A percentile compares a stretch with the other conserved stretches of the same genome.
These are phyloP conservation scores for Hypselothyrea guttata DNA, from an alignment of 2,888 invertebrate species.

Conservation along the genomic window DNA sequence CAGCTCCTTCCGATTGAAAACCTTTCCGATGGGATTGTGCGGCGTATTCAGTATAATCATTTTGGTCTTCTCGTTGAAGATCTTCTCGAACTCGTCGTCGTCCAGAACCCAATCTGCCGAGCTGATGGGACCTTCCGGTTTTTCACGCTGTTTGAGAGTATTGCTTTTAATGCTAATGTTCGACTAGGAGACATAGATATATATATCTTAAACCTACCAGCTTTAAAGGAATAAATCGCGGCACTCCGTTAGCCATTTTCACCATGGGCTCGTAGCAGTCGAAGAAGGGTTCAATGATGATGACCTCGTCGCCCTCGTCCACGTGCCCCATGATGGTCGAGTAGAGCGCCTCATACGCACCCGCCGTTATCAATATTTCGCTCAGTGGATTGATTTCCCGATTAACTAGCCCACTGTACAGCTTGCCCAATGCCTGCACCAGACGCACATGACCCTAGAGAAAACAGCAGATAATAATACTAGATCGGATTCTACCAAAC, in stretches of 20 bases:
- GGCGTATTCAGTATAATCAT: conserved; percentile 98
- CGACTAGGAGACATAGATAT: too few species aligned
- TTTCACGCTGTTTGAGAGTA: conserved; percentile 61
- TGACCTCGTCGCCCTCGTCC: conserved; percentile 93
- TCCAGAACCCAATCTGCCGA: conserved; percentile 96
- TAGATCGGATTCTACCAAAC: neutral
- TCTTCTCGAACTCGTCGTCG: conserved; percentile 88
- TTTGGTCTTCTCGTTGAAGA: conserved; percentile 95
- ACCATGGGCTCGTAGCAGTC: conserved; percentile 99
- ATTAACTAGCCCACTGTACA: conserved; percentile 91
- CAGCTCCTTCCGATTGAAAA: conserved; percentile 86
- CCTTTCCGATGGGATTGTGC: conserved; percentile 98
- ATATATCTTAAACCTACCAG: conserved; percentile 84
- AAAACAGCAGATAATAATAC: neutral
- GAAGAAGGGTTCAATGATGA: conserved; percentile 98
- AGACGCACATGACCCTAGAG: conserved; percentile 94
- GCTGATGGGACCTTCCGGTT: conserved; percentile 76
- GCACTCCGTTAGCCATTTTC: conserved; percentile 91
- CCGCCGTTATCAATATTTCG: conserved; percentile 94
- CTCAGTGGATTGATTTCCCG: conserved; percentile 91
- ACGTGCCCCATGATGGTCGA: conserved; percentile 92
- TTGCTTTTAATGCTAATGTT: neutral
- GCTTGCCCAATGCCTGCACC: conserved; percentile 90
- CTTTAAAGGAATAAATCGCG: conserved; percentile 93
- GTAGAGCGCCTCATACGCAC: conserved; percentile 97